Conservation (phyloP, 2,888 invertebrate species). For the Exephanes ischioxanthus region DNA sequence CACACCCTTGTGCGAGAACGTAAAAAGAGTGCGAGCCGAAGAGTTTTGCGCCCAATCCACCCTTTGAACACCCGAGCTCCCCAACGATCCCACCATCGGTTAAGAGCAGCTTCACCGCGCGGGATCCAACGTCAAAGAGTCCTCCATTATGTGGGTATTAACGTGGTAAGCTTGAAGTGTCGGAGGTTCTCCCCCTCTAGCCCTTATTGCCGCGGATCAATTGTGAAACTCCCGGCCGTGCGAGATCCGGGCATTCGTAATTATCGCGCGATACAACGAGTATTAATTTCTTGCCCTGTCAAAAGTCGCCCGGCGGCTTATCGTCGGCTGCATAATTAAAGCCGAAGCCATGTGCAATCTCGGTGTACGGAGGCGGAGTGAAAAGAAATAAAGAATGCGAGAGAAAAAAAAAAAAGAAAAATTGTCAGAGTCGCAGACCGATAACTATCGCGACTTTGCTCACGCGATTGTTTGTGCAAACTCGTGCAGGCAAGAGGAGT, state of each 20-base stretch:
- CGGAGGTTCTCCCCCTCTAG: too few species aligned
- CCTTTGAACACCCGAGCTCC: slow-evolving; percentile 25
- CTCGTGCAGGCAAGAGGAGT: neutral
- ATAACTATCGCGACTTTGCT: slow-evolving; percentile 34
- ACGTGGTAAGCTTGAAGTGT: slow-evolving; percentile 4
- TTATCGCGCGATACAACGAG: slow-evolving; percentile 7
- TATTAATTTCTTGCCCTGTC: neutral
- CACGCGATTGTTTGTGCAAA: slow-evolving; percentile 43
- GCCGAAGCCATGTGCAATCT: neutral
- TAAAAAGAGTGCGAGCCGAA: slow-evolving; percentile 40
- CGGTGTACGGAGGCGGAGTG: neutral
- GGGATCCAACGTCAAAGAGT: neutral
- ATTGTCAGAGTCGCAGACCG: slow-evolving; percentile 15
- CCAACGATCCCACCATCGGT: slow-evolving; percentile 8
- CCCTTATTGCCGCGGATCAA: neutral
- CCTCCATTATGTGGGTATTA: neutral
- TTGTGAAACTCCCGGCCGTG: neutral
- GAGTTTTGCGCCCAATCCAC: slow-evolving; percentile 9
- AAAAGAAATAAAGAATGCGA: neutral
- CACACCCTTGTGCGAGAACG: too few species aligned
- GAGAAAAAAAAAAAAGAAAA: slow-evolving; percentile 3
- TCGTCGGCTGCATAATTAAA: slow-evolving; percentile 3
- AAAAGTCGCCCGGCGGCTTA: neutral
- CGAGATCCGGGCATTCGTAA: neutral
- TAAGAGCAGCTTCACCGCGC: neutral